These are phyloP conservation scores for Heliconius ethilla DNA, from an alignment of 2,888 invertebrate species.

Conservation along the genomic window DNA sequence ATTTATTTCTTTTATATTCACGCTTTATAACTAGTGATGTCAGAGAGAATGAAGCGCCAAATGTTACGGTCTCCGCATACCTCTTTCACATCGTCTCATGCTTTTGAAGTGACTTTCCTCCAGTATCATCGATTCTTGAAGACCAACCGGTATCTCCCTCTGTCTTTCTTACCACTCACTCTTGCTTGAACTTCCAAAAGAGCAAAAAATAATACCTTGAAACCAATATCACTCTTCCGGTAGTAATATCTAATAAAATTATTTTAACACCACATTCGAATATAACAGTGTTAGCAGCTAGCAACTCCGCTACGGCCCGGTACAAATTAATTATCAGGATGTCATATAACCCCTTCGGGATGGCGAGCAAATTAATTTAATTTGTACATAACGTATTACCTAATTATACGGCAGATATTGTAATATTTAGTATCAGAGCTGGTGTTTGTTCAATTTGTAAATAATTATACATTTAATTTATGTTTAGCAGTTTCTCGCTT, in stretches of 20 bases:
- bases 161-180: not conserved
- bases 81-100: too few relatives aligned
- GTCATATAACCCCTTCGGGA: constrained; percentile 14
- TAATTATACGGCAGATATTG: not conserved
- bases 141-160: not conserved
- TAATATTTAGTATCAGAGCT: not conserved
- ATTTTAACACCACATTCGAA: not conserved
- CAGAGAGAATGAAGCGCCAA: too few relatives aligned
- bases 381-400: constrained; percentile 10
- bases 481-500: too few relatives aligned
- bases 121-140: not conserved
- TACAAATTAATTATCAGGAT: constrained; percentile 17
- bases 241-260: not conserved
- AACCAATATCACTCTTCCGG: not conserved
- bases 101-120: not conserved
- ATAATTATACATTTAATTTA: too few relatives aligned
- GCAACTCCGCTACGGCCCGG: not conserved
- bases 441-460: not conserved
- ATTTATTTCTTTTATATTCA: too few relatives aligned
- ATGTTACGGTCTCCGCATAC: too few relatives aligned
- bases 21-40: too few relatives aligned
- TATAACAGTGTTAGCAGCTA: not conserved
- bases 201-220: not conserved
- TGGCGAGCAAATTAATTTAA: constrained; percentile 17
- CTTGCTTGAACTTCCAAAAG: not conserved